Evolutionary conservation across 2,888 invertebrate species (phyloP).

Genomic region (Allygus modestus): DNA sequence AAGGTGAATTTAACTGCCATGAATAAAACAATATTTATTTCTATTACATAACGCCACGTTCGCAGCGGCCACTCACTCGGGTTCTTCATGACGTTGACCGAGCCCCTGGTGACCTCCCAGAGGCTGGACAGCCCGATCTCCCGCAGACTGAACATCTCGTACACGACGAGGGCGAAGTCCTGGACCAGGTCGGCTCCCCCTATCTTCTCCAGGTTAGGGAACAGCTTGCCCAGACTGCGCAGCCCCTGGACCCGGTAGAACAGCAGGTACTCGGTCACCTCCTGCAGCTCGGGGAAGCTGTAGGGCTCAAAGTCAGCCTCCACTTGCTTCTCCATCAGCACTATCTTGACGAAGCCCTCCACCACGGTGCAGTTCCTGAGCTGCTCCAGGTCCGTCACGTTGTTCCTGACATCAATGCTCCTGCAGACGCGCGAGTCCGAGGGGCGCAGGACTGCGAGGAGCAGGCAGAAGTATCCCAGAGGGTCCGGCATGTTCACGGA

Average conservation of each 20-base stretch:
- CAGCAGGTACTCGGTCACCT: constrained; percentile 94
- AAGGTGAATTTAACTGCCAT: too few relatives aligned
- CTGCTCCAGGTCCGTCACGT: constrained; percentile 73
- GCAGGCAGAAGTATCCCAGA: not conserved
- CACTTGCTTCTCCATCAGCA: constrained; percentile 82
- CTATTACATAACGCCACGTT: too few relatives aligned
- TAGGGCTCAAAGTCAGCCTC: constrained; percentile 81
- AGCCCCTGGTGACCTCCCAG: constrained; percentile 87
- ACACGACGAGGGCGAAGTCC: constrained; percentile 91
- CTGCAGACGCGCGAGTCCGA: constrained; percentile 75
- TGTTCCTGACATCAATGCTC: constrained; percentile 78
- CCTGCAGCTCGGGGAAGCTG: constrained; percentile 90
- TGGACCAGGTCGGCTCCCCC: constrained; percentile 88
- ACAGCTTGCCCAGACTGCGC: constrained; percentile 88
- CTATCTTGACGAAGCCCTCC: constrained; percentile 82
- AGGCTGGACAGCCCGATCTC: constrained; percentile 87
- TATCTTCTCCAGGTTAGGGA: constrained; percentile 96
- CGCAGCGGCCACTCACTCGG: constrained; percentile 72
- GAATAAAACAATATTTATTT: too few relatives aligned
- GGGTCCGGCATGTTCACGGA: not conserved
- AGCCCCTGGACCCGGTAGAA: constrained; percentile 90
- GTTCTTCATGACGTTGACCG: constrained; percentile 87
- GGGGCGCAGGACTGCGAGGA: not conserved
- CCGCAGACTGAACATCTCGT: constrained; percentile 83
- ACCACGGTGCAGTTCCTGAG: constrained; percentile 85